phyloP scores from a whole-genome alignment of 1,140 invertebrate species.

The Lysiphlebus fabarum region DNA sequence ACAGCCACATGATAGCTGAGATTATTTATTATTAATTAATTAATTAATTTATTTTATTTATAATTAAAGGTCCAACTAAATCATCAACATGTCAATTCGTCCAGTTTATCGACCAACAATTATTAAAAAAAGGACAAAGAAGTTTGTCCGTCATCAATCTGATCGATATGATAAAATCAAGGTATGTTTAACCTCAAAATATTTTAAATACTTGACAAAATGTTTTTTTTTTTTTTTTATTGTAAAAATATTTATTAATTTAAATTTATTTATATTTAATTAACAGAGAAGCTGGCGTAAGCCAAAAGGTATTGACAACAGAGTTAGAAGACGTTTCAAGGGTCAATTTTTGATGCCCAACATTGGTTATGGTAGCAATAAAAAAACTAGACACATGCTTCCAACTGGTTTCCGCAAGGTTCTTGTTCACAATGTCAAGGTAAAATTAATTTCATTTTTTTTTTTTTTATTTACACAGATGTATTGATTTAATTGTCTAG shows the following conservation, averaged over 20 bases:
- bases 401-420: slow-evolving; percentile 98
- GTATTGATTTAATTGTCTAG: slow-evolving; percentile 1
- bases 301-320: slow-evolving; percentile 99
- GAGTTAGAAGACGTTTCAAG: slow-evolving; percentile 97
- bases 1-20: slow-evolving; percentile 18
- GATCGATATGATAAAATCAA: slow-evolving; percentile 95
- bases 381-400: slow-evolving; percentile 91
- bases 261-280: too few relatives aligned
- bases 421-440: slow-evolving; percentile 78
- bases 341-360: slow-evolving; percentile 98
- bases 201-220: slow-evolving; percentile 2
- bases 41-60: slow-evolving; percentile 21
- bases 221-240: slow-evolving; percentile 5
- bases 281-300: slow-evolving; percentile 82
- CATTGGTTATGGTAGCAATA: slow-evolving; percentile 97
- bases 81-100: slow-evolving; percentile 71
- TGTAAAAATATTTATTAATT: slow-evolving; percentile 2
- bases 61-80: slow-evolving; percentile 31
- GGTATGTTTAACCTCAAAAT: slow-evolving; percentile 56
- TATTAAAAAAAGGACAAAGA: slow-evolving; percentile 94
- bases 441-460: slow-evolving; percentile 47
- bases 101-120: slow-evolving; percentile 85
- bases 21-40: background rate
- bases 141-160: slow-evolving; percentile 94
- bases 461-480: too few relatives aligned